Evolutionary conservation across 2,797 vertebrate genomes (phyloP), one percentile per base, ranked within the genome.

Genomic region (Rhyacichthys aspro): DNA sequence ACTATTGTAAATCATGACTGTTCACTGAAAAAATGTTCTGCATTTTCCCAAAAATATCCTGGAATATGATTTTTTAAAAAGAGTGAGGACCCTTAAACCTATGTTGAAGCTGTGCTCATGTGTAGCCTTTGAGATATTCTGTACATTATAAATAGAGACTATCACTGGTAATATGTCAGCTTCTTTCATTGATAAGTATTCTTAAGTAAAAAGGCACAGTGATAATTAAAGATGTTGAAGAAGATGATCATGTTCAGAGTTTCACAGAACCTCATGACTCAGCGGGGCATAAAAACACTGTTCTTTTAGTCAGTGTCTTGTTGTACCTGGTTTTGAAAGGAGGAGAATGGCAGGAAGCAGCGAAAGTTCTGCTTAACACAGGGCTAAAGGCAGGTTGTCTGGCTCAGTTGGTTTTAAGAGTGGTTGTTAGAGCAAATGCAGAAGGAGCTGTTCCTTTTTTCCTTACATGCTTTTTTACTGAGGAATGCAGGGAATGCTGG

Each of bases 401-500:
- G 39, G 53, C 57, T 28, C 43, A 44, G 0, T 17, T 28, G 55
- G 57, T 59, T 38, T 34, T n/a, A 9, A 69, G 44, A 18, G 43
- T 59, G 23, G 23, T 28, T 28, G 23, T 69, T 33, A 50, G 17
- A 72, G 66, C 63, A 78, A 79, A 73, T 75, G 81, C 49, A 37
- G 2, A 52, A 55, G 55, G 23, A 67, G 58, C 47, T 12, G 23
- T 47, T n/a, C 60, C 54, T 41, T 75, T 74, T 70, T 53, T 69
- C 64, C 71, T 55, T 9, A 4, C 41, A 34, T 73, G 45, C 56
- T 54, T 79, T 54, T 70, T 57, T 14, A 46, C 53, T 1, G 3
- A 62, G 48, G 63, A 70, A 86, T 87, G 82, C 63, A 37, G 62
- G 62, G 82, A 83, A 85, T 80, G 61, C 19, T 1, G 8, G 53